phyloP scores from a whole-genome alignment of 2,888 invertebrate genomes.

The Magallana nippona region DNA sequence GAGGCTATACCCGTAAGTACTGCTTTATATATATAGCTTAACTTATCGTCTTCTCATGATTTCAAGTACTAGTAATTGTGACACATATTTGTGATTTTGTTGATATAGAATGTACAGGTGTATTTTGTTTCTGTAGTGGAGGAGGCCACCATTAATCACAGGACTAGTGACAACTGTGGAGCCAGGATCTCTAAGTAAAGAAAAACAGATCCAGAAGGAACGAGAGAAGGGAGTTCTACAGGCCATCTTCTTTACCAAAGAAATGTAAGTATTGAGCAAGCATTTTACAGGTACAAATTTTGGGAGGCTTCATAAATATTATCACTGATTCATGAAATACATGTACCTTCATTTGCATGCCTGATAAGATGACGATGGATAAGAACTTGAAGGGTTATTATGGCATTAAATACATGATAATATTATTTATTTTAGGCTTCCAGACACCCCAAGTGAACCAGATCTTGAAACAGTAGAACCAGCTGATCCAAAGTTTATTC shows the following conservation, averaged over 20 bases:
- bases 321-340: background rate
- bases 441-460: conserved; percentile 92
- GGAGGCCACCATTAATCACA: conserved; percentile 85
- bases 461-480: conserved; percentile 89
- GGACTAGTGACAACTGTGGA: conserved; percentile 80
- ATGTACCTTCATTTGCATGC: too few relatives aligned
- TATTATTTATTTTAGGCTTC: conserved; percentile 83
- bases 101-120: too few relatives aligned
- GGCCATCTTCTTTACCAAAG: conserved; percentile 79
- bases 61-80: too few relatives aligned
- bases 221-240: conserved; percentile 90
- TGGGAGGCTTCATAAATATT: background rate
- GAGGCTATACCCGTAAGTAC: conserved; percentile 82
- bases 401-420: too few relatives aligned
- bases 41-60: background rate
- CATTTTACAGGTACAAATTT: background rate
- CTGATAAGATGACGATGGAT: too few relatives aligned
- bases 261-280: conserved; percentile 63
- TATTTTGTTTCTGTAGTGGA: conserved; percentile 83
- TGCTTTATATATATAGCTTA: background rate
- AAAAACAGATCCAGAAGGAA: conserved; percentile 92
- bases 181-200: conserved; percentile 86
- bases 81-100: too few relatives aligned
- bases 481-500: conserved; percentile 90
- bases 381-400: too few relatives aligned